Evolutionary conservation across 2,113 vertebrate genomes (phyloP).

Genomic region (Alouatta palliata): DNA sequence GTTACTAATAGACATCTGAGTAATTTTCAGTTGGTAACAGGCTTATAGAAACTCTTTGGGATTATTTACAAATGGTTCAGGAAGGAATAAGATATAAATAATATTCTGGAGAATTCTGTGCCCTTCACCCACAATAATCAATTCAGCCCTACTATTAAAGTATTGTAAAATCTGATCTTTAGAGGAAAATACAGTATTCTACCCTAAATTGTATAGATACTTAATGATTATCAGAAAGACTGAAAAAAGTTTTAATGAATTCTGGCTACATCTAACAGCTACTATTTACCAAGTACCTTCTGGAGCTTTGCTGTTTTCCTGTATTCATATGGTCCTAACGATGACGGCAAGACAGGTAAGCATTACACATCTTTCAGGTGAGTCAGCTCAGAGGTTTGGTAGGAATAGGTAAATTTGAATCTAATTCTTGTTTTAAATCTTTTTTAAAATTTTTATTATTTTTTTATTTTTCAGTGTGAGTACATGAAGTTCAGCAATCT

Average conservation of each 20-base stretch:
- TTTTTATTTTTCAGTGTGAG: background rate
- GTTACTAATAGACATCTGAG: background rate
- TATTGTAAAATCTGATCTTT: background rate
- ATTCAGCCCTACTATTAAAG: background rate
- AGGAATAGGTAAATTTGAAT: background rate
- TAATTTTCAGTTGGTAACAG: background rate
- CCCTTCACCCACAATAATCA: background rate
- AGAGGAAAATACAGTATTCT: background rate
- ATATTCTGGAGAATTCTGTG: background rate
- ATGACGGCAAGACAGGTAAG: background rate
- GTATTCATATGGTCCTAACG: background rate
- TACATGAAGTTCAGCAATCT: background rate
- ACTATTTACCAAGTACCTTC: background rate
- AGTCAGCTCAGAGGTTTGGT: background rate
- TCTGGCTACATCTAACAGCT: background rate
- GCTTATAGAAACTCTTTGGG: background rate
- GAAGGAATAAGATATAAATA: background rate
- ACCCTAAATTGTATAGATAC: background rate
- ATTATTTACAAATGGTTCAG: background rate
- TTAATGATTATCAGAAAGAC: background rate
- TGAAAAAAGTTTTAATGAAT: background rate
- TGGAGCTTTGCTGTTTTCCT: background rate
- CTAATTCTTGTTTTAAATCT: background rate
- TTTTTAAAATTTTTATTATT: background rate
- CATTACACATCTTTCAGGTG: background rate